Evolutionary conservation across 2,888 invertebrate genomes (phyloP).

Genomic region (Cephus pulcher): DNA sequence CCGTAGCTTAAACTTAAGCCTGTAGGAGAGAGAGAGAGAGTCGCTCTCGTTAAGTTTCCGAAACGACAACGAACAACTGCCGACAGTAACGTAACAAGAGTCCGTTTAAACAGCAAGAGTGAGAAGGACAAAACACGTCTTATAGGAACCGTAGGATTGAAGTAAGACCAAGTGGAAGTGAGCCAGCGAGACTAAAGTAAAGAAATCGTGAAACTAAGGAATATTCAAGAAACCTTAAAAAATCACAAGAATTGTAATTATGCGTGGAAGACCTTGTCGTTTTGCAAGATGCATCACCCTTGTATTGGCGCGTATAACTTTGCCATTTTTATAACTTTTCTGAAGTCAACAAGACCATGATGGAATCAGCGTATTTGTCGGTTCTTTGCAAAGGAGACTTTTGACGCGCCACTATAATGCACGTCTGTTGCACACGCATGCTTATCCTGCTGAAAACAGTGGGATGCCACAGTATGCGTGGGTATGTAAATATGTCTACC

Average conservation of each 20-base stretch:
- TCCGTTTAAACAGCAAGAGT: neutral
- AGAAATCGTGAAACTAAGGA: neutral
- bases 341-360: neutral
- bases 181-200: neutral
- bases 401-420: neutral
- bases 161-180: slow-evolving; percentile 15
- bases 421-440: neutral
- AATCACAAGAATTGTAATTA: neutral
- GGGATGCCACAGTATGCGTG: neutral
- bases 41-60: neutral
- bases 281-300: neutral
- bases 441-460: neutral
- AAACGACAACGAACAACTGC: neutral
- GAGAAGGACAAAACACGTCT: slow-evolving; percentile 13
- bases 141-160: neutral
- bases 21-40: neutral
- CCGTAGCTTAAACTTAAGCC: slow-evolving; percentile 30
- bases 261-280: neutral
- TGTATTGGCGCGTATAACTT: neutral
- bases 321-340: neutral
- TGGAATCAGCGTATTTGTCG: neutral
- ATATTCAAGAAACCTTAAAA: neutral
- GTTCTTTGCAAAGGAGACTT: neutral
- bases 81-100: slow-evolving; percentile 8
- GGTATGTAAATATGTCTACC: neutral